Evolutionary conservation across 2,113 vertebrate species (phyloP), one percentile per base, ranked within the genome.

Genomic region (Oostethus manadensis): DNA sequence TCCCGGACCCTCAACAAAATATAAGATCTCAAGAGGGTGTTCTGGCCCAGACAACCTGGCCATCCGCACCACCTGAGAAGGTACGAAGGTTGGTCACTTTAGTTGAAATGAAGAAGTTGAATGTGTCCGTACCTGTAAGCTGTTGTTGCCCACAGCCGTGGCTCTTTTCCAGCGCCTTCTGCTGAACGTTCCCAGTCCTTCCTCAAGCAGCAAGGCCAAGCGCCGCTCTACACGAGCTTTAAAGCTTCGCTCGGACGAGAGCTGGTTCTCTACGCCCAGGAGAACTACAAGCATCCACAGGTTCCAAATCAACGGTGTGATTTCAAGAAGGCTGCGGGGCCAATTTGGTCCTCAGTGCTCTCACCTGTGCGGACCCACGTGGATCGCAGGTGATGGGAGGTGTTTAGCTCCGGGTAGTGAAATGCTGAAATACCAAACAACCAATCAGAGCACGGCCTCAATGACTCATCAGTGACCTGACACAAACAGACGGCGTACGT

Each of bases 321-420:
- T 13, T 11, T 14, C 10, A 10, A 44, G 15, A 17, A 14, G 42
- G 14, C 18, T 10, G 17, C 8, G 10, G 0, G 11, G 22, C 23
- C 17, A 38, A 1, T 56, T 1, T 51, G 20, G 5, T 44, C 1
- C 7, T 8, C 48, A 38, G 2, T 5, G 18, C 29, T 80, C 89
- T 0, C 88, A 98, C 95, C 95, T 91, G 96, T 98, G 73, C 92
- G 93, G 56, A 99, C 93, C 96, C 96, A 99, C 29, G 96, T 97
- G 56, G 91, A 92, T 66, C 93, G 93, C 87, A 97, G 84, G 69
- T 94, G 56, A 64, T 94, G 93, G 21, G 94, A 93, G 16, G 91
- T 86, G 64, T 99, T 97, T 42, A 99, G 90, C 74, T 96, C 95
- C 0, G 93, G 94, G 75, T 99, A 99, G 79, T 93, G 92, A 84